A percentile compares a stretch with the other conserved stretches of the same genome.
Conservation (phyloP, 2,797 vertebrate genomes). For the Xyrichtys novacula region DNA sequence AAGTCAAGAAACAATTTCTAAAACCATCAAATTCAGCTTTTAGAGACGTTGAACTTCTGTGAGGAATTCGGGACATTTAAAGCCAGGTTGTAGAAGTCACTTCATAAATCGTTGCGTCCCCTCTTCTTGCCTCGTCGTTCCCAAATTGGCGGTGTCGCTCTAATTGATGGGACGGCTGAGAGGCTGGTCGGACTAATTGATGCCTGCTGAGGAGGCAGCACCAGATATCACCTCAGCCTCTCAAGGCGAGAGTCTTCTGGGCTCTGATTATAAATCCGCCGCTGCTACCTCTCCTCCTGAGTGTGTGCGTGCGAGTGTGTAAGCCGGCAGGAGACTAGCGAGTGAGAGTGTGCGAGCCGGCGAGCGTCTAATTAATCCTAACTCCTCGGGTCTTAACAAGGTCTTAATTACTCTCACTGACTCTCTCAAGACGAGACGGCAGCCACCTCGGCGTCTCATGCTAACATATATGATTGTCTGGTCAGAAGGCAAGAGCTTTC, state of each 20-base stretch:
- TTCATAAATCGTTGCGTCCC: slow-evolving; percentile 7
- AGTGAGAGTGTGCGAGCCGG: slow-evolving; percentile 49
- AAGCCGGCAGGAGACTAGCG: slow-evolving; percentile 35
- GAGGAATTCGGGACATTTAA: too few species aligned
- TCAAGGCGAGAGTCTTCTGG: slow-evolving; percentile 51
- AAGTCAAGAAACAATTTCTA: too few species aligned
- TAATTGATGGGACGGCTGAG: slow-evolving; percentile 60
- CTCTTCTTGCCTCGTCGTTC: slow-evolving; percentile 18
- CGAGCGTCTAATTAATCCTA: slow-evolving; percentile 73
- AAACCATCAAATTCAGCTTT: too few species aligned
- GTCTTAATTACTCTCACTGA: slow-evolving; percentile 79
- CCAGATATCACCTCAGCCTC: slow-evolving; percentile 50
- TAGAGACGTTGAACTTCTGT: too few species aligned
- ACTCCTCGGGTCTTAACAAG: slow-evolving; percentile 75
- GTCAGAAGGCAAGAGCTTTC: slow-evolving; percentile 75
- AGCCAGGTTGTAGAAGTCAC: not conserved
- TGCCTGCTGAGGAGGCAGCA: slow-evolving; percentile 63
- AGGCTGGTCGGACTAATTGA: slow-evolving; percentile 68
- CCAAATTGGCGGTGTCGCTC: slow-evolving; percentile 63
- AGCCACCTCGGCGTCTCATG: slow-evolving; percentile 48
- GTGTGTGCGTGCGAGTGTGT: slow-evolving; percentile 15
- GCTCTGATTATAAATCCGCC: slow-evolving; percentile 47
- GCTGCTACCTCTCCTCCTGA: not conserved
- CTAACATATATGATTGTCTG: slow-evolving; percentile 61
- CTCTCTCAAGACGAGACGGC: slow-evolving; percentile 76